These are phyloP conservation scores for Nezara viridula DNA, from an alignment of 2,888 invertebrate species.

Conservation along the genomic window DNA sequence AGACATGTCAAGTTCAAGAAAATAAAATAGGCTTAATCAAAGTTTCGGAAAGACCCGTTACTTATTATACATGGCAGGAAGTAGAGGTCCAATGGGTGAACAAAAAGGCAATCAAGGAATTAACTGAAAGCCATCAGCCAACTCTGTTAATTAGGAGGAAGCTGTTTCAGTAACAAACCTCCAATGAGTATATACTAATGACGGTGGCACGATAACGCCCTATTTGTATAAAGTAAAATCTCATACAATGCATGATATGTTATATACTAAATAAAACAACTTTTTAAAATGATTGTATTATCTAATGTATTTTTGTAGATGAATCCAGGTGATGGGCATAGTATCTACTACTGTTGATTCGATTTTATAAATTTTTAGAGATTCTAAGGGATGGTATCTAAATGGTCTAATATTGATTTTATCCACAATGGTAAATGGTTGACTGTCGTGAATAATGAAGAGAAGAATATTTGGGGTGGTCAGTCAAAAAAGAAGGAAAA, in stretches of 20 bases:
- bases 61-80: neutral
- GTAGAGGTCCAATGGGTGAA: neutral
- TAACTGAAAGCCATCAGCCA: conserved; percentile 20
- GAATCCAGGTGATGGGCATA: no score
- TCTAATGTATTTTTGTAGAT: no score
- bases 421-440: no score
- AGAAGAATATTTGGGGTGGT: no score
- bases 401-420: no score
- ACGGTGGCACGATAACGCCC: neutral
- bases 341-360: no score
- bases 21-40: neutral
- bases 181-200: conserved; percentile 24
- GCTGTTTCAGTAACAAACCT: conserved; percentile 31
- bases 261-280: neutral
- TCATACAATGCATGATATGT: neutral
- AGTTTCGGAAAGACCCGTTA: neutral
- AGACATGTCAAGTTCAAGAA: neutral
- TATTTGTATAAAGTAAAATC: neutral
- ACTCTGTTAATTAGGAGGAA: conserved; percentile 26
- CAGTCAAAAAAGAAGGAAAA: no score
- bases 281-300: no score
- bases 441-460: no score
- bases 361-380: no score
- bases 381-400: no score
- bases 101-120: conserved; percentile 43